Evolutionary conservation across 2,797 vertebrate species (phyloP).

Genomic region (Mormyrus proboscirostris): DNA sequence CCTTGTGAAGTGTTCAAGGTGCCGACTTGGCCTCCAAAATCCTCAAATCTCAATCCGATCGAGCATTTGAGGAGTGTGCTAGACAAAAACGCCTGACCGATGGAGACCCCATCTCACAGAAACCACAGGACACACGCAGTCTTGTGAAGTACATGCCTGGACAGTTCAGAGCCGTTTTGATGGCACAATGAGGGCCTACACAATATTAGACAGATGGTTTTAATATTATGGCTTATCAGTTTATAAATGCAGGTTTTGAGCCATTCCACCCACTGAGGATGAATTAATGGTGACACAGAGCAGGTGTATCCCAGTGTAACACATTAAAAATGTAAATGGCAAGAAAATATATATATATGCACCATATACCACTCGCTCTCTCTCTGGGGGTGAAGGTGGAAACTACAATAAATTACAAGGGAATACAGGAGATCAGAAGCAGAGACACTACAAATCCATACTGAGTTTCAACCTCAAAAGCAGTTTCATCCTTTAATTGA

Average conservation of each 20-base stretch:
- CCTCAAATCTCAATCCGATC: neutral
- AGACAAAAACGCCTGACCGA: neutral
- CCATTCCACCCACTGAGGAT: neutral
- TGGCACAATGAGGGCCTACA: neutral
- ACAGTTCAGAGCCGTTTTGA: neutral
- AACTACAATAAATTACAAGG: neutral
- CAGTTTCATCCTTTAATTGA: slow-evolving; percentile 3
- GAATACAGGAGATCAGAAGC: neutral
- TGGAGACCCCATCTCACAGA: neutral
- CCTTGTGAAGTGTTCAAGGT: neutral
- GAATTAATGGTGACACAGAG: neutral
- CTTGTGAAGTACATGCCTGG: neutral
- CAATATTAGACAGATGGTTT: neutral
- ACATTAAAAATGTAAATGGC: neutral
- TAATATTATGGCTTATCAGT: neutral
- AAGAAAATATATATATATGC: neutral
- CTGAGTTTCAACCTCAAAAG: neutral
- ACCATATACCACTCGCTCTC: too few relatives aligned
- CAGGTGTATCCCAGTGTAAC: neutral
- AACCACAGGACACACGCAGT: neutral
- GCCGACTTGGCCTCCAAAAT: neutral
- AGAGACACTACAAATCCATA: neutral
- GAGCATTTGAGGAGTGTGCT: neutral
- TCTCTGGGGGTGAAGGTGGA: neutral
- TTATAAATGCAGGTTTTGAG: neutral